Conservation (phyloP, 2,888 invertebrate genomes). For the Dastarcus helophoroides region DNA sequence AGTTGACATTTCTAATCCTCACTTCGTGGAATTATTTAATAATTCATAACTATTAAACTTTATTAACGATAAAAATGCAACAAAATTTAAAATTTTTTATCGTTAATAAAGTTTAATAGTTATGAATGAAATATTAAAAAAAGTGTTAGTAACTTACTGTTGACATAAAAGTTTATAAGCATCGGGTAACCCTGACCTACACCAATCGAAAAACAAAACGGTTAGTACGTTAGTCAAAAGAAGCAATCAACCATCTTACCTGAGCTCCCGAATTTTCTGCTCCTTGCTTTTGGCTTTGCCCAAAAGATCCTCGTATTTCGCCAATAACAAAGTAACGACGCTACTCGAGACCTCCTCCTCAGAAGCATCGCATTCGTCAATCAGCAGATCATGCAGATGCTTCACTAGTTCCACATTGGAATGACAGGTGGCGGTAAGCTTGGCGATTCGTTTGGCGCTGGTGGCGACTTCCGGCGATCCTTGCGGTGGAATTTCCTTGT, state of each 20-base stretch:
- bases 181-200: conserved; percentile 44
- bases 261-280: conserved; percentile 64
- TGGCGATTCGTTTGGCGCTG: conserved; percentile 61
- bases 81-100: no score
- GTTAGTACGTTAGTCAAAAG: conserved; percentile 10
- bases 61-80: no score
- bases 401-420: conserved; percentile 71
- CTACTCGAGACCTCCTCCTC: conserved; percentile 54
- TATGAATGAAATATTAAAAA: no score
- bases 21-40: no score
- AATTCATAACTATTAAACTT: no score
- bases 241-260: conserved; percentile 41
- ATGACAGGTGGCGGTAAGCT: conserved; percentile 64
- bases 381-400: conserved; percentile 63
- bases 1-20: no score
- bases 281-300: conserved; percentile 62
- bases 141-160: conserved; percentile 50
- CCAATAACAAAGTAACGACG: conserved; percentile 51
- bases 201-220: conserved; percentile 11
- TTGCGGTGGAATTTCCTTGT: conserved; percentile 44
- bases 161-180: conserved; percentile 47
- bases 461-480: conserved; percentile 45
- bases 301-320: conserved; percentile 57
- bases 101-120: no score
- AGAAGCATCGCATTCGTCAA: conserved; percentile 61